phyloP scores from a whole-genome alignment of 2,888 invertebrate genomes.

The Platerodrilus igneus region DNA sequence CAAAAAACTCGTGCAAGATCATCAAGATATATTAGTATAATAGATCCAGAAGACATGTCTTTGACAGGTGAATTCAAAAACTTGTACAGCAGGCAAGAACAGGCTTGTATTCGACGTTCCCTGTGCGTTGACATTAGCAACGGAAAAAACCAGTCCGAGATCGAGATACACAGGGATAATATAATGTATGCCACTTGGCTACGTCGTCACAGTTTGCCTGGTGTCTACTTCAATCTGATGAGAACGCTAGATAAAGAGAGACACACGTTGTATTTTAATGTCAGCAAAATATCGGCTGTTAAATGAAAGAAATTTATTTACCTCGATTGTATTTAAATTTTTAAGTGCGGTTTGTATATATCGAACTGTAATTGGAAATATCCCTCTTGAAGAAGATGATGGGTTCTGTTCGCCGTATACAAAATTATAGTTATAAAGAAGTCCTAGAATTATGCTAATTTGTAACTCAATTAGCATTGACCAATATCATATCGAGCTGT shows the following conservation, averaged over 20 bases:
- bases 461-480: no score
- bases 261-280: constrained; percentile 43
- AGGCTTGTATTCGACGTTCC: constrained; percentile 32
- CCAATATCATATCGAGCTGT: no score
- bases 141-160: constrained; percentile 39
- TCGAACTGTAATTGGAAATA: constrained; percentile 16
- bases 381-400: no score
- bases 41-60: constrained; percentile 37
- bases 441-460: no score
- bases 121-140: constrained; percentile 30
- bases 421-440: no score
- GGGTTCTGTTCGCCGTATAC: no score
- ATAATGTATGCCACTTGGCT: constrained; percentile 40
- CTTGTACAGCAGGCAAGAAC: constrained; percentile 42
- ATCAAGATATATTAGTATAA: no score
- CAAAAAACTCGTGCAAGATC: no score
- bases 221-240: constrained; percentile 40
- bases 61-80: constrained; percentile 41
- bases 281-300: constrained; percentile 32
- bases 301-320: constrained; percentile 36
- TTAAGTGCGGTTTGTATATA: constrained; percentile 15
- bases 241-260: constrained; percentile 38
- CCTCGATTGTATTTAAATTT: constrained; percentile 42
- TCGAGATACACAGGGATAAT: constrained; percentile 37
- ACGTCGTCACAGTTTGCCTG: constrained; percentile 34